A percentile compares a stretch with the other conserved stretches of the same genome.
phyloP scores from a whole-genome alignment of 2,888 invertebrate genomes.

The Lasioglossum calceatum region DNA sequence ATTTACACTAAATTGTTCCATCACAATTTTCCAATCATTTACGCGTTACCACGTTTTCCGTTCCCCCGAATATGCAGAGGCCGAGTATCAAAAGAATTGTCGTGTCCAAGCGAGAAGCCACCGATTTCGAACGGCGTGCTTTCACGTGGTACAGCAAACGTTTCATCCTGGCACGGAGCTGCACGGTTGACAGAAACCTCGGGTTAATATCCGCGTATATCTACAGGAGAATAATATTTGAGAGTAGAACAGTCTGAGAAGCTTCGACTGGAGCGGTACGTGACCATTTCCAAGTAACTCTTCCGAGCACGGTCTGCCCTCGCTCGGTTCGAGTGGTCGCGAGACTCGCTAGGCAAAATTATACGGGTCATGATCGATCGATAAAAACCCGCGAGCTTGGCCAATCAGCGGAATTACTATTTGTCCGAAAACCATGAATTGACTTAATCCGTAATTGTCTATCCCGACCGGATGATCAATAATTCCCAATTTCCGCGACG shows the following conservation, averaged over 20 bases:
- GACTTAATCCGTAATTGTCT: not conserved
- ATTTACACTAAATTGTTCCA: not conserved
- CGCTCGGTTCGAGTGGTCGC: not conserved
- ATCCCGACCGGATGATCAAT: not conserved
- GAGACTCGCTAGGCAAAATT: not conserved
- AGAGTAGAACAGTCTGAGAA: not conserved
- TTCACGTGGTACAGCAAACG: not conserved
- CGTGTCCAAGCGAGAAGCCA: not conserved
- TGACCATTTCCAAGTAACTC: not conserved
- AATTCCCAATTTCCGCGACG: not conserved
- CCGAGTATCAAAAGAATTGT: not conserved
- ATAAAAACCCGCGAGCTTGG: not conserved
- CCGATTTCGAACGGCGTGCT: not conserved
- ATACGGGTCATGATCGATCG: not conserved
- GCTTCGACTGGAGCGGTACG: not conserved
- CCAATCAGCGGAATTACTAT: not conserved
- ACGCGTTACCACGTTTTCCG: not conserved
- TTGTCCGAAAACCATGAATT: not conserved
- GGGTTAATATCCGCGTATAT: not conserved
- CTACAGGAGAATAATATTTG: slow-evolving; percentile 2
- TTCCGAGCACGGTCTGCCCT: not conserved
- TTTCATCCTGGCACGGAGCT: not conserved
- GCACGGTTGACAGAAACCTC: not conserved
- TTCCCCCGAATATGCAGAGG: not conserved
- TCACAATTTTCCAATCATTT: not conserved